These are phyloP conservation scores for Epizoanthus fatuus DNA, from an alignment of 92 coral and sea anemone species.

Conservation along the genomic window DNA sequence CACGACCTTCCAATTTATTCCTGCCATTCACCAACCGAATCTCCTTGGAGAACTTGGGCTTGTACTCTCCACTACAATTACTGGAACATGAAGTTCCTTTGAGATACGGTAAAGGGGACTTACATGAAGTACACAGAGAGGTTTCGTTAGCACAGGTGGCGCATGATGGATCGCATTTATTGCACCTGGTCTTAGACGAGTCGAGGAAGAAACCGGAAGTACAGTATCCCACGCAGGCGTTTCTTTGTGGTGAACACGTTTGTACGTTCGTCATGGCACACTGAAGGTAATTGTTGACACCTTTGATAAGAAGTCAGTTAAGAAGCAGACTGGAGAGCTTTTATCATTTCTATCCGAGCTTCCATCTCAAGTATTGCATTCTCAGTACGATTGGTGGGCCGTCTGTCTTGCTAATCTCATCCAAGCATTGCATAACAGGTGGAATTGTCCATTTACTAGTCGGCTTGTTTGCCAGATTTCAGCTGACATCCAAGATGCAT, in stretches of 20 bases:
- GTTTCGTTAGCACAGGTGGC: conserved; percentile 69
- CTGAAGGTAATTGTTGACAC: neutral
- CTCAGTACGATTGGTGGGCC: no score
- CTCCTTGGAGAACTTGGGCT: conserved; percentile 57
- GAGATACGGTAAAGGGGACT: conserved; percentile 55
- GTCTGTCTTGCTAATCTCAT: no score
- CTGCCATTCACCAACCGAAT: conserved; percentile 63
- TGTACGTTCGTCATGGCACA: conserved; percentile 1
- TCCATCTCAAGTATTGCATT: no score
- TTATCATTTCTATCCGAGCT: no score
- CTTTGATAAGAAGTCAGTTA: no score
- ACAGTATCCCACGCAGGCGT: conserved; percentile 71
- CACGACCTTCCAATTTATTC: conserved; percentile 72
- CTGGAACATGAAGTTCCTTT: conserved; percentile 48
- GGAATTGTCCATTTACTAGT: no score
- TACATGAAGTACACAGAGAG: conserved; percentile 79
- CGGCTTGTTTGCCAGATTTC: no score
- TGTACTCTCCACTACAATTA: conserved; percentile 66
- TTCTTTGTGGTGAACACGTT: neutral
- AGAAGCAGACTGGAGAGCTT: no score
- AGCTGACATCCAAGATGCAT: no score
- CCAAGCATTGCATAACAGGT: no score
- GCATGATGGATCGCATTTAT: conserved; percentile 61
- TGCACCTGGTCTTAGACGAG: conserved; percentile 43
- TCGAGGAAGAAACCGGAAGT: conserved; percentile 68